Evolutionary conservation across 2,888 invertebrate species (phyloP).

Genomic region (Selenia dentaria): DNA sequence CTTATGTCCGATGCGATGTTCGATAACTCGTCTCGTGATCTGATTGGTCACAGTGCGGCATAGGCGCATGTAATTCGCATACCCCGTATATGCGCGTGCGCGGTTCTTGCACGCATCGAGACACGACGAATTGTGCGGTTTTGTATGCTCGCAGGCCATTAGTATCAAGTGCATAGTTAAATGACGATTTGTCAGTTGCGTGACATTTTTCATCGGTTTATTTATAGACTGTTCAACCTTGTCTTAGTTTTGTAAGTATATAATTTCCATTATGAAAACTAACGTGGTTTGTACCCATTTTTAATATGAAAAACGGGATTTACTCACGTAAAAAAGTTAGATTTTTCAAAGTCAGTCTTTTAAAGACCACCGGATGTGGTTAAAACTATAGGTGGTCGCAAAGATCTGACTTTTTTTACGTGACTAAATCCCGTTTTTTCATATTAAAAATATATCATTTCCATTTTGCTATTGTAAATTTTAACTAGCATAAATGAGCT

Average conservation of each 20-base stretch:
- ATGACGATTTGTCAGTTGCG: constrained; percentile 43
- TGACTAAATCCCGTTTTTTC: too few species aligned
- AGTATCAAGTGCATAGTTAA: constrained; percentile 61
- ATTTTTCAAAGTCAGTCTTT: too few species aligned
- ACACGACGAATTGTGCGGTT: constrained; percentile 72
- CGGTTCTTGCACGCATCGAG: constrained; percentile 37
- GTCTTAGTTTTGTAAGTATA: not conserved
- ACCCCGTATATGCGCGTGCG: constrained; percentile 42
- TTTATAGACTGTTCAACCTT: not conserved
- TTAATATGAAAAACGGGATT: too few species aligned
- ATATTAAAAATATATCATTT: too few species aligned
- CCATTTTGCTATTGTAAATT: too few species aligned
- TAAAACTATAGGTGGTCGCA: too few species aligned
- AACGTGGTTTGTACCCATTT: too few species aligned
- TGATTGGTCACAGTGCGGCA: constrained; percentile 37
- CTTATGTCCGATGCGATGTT: constrained; percentile 20
- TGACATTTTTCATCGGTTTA: constrained; percentile 4
- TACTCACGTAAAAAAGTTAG: too few species aligned
- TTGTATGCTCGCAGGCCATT: constrained; percentile 65
- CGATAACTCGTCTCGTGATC: constrained; percentile 32
- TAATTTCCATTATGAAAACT: too few species aligned
- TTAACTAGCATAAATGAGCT: too few species aligned
- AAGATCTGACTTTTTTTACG: too few species aligned
- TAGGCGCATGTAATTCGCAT: constrained; percentile 3
- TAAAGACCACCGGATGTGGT: too few species aligned